Evolutionary conservation across 2,888 invertebrate genomes (phyloP), one percentile per base, ranked within the genome.

Genomic region (Diachrysia chrysitis): DNA sequence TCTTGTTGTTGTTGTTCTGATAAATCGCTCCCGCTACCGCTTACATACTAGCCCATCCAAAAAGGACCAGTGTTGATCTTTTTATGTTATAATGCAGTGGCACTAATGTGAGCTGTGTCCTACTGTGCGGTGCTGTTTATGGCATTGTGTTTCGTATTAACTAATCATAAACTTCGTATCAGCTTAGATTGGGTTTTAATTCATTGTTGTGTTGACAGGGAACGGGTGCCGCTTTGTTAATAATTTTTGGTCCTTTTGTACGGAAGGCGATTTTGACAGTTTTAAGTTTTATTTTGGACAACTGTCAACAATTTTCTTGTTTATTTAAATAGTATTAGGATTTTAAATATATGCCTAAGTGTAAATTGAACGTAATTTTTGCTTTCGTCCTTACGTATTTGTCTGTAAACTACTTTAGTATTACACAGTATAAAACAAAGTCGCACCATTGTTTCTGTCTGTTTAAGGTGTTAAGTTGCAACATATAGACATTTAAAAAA

Each of bases 71-170:
- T 70, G 85, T 89, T 92, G 89, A 83, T 89, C 92, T 94, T 94
- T 94, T 94, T 93, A 90, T 88, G 85, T 80, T 87, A 92, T 92
- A 92, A 91, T 87, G 85, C 89, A 83, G 90, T 92, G 92, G 89
- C 91, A 92, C 91, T 93, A 92, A 93, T 92, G 90, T 87, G 84
- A 46, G 48, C 29, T 55, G 85, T 83, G 86, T 87, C 89, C 88
- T 84, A 86, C 87, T 82, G 91, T 71, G 83, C 58, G 55, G 51
- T 35, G 56, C 60, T 56, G 62, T 65, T 58, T 75, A 46, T 66
- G 63, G 35, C 66, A 21, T 60, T 79, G 76, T 71, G 58, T 78
- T 70, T 60, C 59, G 35, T 70, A 79, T 56, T 57, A 79, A 79
- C 76, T 64, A 69, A 66, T 79, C 75, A 76, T 69, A 70, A 66